Evolutionary conservation across 2,888 invertebrate species (phyloP), one percentile per base, ranked within the genome.

Genomic region (Eilema depressum): DNA sequence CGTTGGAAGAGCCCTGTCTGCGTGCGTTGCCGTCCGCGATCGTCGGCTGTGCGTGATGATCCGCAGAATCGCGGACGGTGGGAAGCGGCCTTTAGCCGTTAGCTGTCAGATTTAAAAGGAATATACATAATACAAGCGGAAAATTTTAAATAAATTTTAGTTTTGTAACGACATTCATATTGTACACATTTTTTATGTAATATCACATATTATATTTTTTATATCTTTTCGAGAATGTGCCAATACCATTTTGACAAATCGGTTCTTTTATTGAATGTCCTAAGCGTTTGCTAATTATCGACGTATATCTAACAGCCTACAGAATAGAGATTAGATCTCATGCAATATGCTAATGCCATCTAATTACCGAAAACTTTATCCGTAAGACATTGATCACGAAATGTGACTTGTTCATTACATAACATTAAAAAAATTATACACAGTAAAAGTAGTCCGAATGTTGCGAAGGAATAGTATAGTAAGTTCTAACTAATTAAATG

Each of bases 321-420:
- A 82, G 78, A 81, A 83, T 82, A 79, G 74, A 80, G 76, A 81
- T 81, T 74, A 74, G 70, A 81, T 79, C 88, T 86, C 90, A 92
- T 83, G 84, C 87, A 82, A 89, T 90, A 93, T 91, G 90, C 88
- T 91, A 93, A 93, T 93, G 91, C 88, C 89, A 89, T 91, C 91
- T 93, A 93, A 93, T 93, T 94, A 92, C 88, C 83, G 84, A 89
- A 91, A 91, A 88, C 83, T 89, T 73, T 91, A 93, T 92, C 90
- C 92, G 85, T 90, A 89, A 92, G 90, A 89, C 91, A 93, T 93
- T 92, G 90, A 91, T 93, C 93, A 92, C 91, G 91, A 91, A 89
- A 87, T 86, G 85, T 86, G 89, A 88, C 89, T 88, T 85, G 91
- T 89, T 81, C 76, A 76, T 93, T 92, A 86, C 82, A 81, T 89